A percentile compares a stretch with the other conserved stretches of the same genome.
phyloP scores from a whole-genome alignment of 2,888 invertebrate genomes.

The Prenolepis imparis region DNA sequence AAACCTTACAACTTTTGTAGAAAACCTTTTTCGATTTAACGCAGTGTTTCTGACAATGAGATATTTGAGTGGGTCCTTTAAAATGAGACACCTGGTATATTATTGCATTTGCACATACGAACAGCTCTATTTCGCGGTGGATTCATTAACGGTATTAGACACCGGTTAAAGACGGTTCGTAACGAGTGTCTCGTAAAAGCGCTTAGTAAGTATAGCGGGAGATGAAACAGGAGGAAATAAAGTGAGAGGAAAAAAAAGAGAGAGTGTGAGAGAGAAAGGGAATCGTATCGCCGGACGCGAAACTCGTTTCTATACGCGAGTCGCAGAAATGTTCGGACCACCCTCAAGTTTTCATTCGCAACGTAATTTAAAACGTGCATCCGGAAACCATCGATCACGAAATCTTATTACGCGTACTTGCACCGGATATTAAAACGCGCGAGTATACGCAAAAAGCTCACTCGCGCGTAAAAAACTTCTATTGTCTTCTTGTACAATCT shows the following conservation, averaged over 20 bases:
- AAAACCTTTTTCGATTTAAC: no score
- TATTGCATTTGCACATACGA: conserved; percentile 30
- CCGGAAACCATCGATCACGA: conserved; percentile 48
- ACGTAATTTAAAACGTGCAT: conserved; percentile 36
- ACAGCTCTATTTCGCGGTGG: conserved; percentile 31
- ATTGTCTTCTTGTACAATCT: neutral
- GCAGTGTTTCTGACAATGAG: no score
- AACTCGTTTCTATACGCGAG: conserved; percentile 61
- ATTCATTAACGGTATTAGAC: conserved; percentile 32
- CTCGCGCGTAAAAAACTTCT: neutral
- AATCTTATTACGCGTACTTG: conserved; percentile 17
- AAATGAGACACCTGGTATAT: no score
- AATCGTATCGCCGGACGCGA: conserved; percentile 14
- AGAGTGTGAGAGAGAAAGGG: conserved; percentile 17
- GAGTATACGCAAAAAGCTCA: neutral
- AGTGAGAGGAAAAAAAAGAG: neutral
- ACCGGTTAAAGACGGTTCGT: neutral
- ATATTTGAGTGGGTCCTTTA: no score
- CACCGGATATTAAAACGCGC: neutral
- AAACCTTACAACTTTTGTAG: no score
- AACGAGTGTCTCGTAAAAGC: conserved; percentile 36
- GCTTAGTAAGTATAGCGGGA: conserved; percentile 22
- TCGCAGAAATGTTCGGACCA: conserved; percentile 62
- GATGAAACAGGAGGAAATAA: conserved; percentile 25
- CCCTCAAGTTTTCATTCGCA: conserved; percentile 63